Percentiles rank a stretch among this genome's conserved stretches.
phyloP scores from a whole-genome alignment of 2,888 invertebrate genomes.

The Pristionchus arcanus region DNA sequence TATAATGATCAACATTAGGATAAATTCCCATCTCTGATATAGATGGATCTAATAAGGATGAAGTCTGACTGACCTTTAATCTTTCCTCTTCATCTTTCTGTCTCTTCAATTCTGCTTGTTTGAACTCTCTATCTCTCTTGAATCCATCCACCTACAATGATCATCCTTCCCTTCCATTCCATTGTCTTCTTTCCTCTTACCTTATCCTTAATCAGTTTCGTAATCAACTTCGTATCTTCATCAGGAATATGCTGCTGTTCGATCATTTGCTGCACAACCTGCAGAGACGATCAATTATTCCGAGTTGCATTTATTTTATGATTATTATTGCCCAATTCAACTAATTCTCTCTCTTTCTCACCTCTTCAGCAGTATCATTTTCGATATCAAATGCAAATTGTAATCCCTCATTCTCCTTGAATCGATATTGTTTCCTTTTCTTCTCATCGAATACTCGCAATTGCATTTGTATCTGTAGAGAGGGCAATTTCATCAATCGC shows the following conservation, averaged over 20 bases:
- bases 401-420: slow-evolving; percentile 98
- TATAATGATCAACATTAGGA: background rate
- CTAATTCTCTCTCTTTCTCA: slow-evolving; percentile 80
- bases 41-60: too few relatives aligned
- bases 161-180: background rate
- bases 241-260: slow-evolving; percentile 86
- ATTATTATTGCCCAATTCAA: background rate
- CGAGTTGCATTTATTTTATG: background rate
- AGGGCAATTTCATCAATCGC: background rate
- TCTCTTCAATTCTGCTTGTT: slow-evolving; percentile 72
- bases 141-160: slow-evolving; percentile 71
- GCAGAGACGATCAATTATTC: slow-evolving; percentile 57
- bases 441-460: slow-evolving; percentile 96
- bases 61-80: slow-evolving; percentile 56
- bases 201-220: slow-evolving; percentile 92
- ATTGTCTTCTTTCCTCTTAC: slow-evolving; percentile 84
- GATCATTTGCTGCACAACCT: slow-evolving; percentile 90
- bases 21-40: too few relatives aligned
- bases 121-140: slow-evolving; percentile 76
- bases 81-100: slow-evolving; percentile 75
- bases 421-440: slow-evolving; percentile 92
- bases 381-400: slow-evolving; percentile 97
- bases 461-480: slow-evolving; percentile 84
- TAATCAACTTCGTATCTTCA: slow-evolving; percentile 93
- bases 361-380: slow-evolving; percentile 92